These are phyloP conservation scores for Sminthurinus aureus DNA, from an alignment of 2,888 invertebrate species.

Conservation along the genomic window DNA sequence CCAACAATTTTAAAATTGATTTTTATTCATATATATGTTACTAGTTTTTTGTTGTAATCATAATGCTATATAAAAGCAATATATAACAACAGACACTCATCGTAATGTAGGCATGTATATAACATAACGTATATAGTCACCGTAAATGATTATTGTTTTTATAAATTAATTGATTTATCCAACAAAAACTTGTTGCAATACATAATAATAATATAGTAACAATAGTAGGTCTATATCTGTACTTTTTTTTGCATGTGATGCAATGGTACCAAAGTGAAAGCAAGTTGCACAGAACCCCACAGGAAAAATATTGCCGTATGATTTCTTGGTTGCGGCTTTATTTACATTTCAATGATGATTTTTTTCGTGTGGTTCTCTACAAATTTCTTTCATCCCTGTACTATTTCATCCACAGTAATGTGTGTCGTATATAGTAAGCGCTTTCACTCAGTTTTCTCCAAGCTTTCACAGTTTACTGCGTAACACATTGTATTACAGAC, in stretches of 20 bases:
- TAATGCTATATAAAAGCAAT: too few relatives aligned
- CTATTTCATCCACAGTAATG: not conserved
- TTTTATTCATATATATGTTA: not conserved
- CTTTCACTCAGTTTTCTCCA: not conserved
- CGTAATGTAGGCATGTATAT: not conserved
- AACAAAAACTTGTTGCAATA: not conserved
- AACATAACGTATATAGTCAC: not conserved
- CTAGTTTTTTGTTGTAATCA: too few relatives aligned
- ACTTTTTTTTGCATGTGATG: not conserved
- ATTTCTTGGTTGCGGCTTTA: too few relatives aligned
- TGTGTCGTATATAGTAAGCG: not conserved
- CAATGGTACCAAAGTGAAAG: too few relatives aligned
- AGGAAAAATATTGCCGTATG: too few relatives aligned
- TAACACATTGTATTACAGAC: too few relatives aligned
- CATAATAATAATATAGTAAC: not conserved
- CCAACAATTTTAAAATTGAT: not conserved
- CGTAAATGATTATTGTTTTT: not conserved
- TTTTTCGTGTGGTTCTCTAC: too few relatives aligned
- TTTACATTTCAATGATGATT: too few relatives aligned
- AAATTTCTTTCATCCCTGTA: too few relatives aligned
- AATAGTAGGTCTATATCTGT: not conserved
- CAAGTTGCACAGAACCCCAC: too few relatives aligned
- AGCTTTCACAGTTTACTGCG: not conserved
- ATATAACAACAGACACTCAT: not conserved
- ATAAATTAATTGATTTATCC: not conserved